A percentile compares a stretch with the other conserved stretches of the same genome.
Evolutionary conservation across 1,140 invertebrate genomes (phyloP).

Genomic region (Lasioglossum baleicum): DNA sequence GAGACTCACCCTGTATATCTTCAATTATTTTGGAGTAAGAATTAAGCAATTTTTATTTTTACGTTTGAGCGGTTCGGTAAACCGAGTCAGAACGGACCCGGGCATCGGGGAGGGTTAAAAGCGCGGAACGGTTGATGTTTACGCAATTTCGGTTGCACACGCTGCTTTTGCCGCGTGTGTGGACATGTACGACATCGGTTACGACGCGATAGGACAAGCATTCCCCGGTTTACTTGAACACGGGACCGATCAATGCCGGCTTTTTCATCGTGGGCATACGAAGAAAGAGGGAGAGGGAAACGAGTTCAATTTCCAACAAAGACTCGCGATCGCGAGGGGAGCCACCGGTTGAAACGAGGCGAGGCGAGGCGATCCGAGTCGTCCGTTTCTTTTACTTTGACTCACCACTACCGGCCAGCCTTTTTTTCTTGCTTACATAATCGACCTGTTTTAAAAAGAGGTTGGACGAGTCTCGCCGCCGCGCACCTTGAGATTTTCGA

Average conservation of each 20-base stretch:
- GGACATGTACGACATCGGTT: background rate
- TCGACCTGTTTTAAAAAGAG: constrained; percentile 65
- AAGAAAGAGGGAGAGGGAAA: no score
- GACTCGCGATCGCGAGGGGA: constrained; percentile 14
- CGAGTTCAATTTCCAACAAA: constrained; percentile 6
- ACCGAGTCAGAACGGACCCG: no score
- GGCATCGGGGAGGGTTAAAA: no score
- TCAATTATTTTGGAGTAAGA: no score
- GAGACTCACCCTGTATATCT: no score
- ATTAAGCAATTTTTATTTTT: no score
- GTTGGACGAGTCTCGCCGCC: constrained; percentile 40
- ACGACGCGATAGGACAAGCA: background rate
- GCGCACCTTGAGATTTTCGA: constrained; percentile 60
- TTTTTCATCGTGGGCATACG: constrained; percentile 4
- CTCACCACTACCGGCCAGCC: background rate
- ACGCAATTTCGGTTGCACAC: background rate
- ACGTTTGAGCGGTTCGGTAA: no score
- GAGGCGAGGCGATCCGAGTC: background rate
- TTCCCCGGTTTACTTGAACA: background rate
- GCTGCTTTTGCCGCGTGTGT: no score
- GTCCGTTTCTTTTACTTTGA: constrained; percentile 11
- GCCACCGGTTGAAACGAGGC: background rate
- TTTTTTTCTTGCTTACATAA: constrained; percentile 62
- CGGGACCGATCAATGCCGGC: background rate
- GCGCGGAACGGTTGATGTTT: no score